Base-by-base conservation (phyloP, 2,888 invertebrate species). In the Anticlea derivata region DNA sequence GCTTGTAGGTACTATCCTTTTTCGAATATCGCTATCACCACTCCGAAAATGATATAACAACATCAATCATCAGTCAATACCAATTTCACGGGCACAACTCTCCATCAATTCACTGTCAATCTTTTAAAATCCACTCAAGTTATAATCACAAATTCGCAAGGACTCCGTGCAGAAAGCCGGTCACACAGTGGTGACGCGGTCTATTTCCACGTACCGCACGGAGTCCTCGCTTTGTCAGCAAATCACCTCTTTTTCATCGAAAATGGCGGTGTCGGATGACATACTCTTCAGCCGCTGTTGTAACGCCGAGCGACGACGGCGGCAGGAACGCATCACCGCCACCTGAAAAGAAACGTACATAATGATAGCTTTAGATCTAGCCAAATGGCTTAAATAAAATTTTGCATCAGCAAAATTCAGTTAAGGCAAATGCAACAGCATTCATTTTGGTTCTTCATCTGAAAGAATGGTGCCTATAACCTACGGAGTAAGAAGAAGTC, bases 181-280 rank as follows among this genome's bases (percentile, higher is more conserved):
- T 96, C 96, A 97, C 92, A 97, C 96, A 65, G 97, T 97, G 75
- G 96, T 97, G 78, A 97, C 96, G 60, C 96, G 93, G 83, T 97
- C 97, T 70, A 97, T 94, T 88, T 97, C 96, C 80, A 96, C 96
- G 86, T 96, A 97, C 80, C 96, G 95, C 91, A 96, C 96, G 94
- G 96, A 96, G 95, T 96, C 96, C 93, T 96, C 96, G 95, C 94
- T 96, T 93, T 96, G 96, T 97, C 97, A 97, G 96, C 96, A 96
- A 93, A 96, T 96, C 91, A 96, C 95, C 85, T 96, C 96, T 83
- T 96, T 96, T 71, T 96, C 96, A 70, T 96, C 96, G 70, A 96
- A 93, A 58, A 96, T 95, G 60, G 95, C 96, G 61, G 96, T 96
- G 84, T 96, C 96, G 20, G 95, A 94, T 50, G 95, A 95, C 41